Evolutionary conservation across 2,113 vertebrate species (phyloP).

Genomic region (Syrrhaptes paradoxus): DNA sequence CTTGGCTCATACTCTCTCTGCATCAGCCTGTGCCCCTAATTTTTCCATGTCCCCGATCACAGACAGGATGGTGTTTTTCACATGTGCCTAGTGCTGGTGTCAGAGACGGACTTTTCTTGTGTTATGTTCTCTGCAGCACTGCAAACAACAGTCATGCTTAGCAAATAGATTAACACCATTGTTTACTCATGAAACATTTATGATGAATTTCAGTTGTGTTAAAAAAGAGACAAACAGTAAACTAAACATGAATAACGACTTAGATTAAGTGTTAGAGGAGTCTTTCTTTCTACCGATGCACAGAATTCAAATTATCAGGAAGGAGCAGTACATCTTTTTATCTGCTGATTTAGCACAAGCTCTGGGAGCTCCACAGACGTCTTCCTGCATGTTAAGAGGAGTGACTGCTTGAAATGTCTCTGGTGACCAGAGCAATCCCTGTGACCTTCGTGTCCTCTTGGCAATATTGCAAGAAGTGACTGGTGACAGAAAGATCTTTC

Average conservation of each 20-base stretch:
- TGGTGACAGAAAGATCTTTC: background rate
- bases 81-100: fast-evolving
- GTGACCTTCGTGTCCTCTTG: background rate
- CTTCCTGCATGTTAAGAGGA: background rate
- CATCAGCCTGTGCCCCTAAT: no score
- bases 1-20: background rate
- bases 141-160: background rate
- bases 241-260: background rate
- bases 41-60: background rate
- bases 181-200: constrained; percentile 45
- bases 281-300: background rate
- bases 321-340: background rate
- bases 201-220: constrained; percentile 19
- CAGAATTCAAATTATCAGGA: background rate
- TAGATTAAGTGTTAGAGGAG: background rate
- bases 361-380: fast-evolving
- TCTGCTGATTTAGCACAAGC: background rate
- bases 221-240: constrained; percentile 4
- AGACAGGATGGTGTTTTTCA: background rate
- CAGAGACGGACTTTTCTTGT: background rate
- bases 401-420: background rate
- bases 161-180: constrained; percentile 12
- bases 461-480: background rate
- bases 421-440: background rate
- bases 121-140: background rate